Base-by-base conservation (phyloP, 2,888 invertebrate species). In the Sarcophaga rosellei region DNA sequence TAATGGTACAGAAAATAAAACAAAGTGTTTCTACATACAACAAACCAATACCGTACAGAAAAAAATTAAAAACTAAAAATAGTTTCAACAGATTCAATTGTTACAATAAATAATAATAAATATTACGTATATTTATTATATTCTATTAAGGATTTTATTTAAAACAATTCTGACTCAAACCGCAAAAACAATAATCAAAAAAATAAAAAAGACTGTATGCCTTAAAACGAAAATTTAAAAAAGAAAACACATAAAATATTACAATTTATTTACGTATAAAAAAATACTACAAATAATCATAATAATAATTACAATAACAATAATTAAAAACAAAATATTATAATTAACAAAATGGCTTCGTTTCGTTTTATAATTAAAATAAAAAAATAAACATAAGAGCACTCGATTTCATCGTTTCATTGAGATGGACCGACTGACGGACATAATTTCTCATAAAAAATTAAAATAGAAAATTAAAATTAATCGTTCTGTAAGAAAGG, bases 401-500 rank as follows among this genome's bases (percentile, higher is more conserved):
- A 84, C 76, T 61, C 70, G 68, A 47, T 73, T 83, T 77, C 63
- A 74, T 74, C 53, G 68, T 65, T 68, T 15, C 12, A 47, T 47
- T 12, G 47, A 15, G 12, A 15, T 47, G 73, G 74, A 78, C 78
- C 81, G 81, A 86, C 66, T 25, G 69, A 70, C 66, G 62, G 70
- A 72, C 57, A 73, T 63, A 57, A 78, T 68, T 72, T 79, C 75
- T 53, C 53, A 79, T 25, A 62, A 75, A 75, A 47, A 47, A 63
- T 62, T 78, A 80, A 66, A 80, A 68, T 81, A 84, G 8, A 35
- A 35, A 35, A 35, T 35, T 35, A 35, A 35, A 81, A 23, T 85
- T 87, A 88, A 82, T 86, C 84, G 83, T 88, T 88, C 88, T 89
- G 88, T 77, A 88, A 89, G 88, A 88, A 88, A 88, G 75, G 69